These are phyloP conservation scores for Glyptemys insculpta DNA, from an alignment of 2,797 vertebrate species.

Conservation along the genomic window DNA sequence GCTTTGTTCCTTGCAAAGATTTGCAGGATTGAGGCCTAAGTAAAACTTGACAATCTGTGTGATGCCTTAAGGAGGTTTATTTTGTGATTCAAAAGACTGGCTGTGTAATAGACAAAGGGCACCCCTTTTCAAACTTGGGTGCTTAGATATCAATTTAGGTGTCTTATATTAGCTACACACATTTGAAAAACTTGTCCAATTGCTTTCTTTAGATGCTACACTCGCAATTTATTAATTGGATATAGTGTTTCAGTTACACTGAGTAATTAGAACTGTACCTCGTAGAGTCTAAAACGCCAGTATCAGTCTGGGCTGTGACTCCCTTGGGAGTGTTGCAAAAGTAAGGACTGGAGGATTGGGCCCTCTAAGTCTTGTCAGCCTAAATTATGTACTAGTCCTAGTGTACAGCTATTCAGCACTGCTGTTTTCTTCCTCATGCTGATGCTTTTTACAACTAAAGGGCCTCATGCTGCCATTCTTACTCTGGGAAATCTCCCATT, in stretches of 20 bases:
- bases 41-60: not conserved
- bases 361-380: not conserved
- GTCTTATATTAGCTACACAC: not conserved
- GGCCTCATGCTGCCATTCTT: not conserved
- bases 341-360: not conserved
- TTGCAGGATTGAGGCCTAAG: not conserved
- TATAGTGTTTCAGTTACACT: not conserved
- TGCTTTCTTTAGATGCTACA: not conserved
- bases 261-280: not conserved
- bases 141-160: not conserved
- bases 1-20: not conserved
- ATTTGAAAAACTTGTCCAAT: not conserved
- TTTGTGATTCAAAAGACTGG: fast-evolving
- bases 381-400: not conserved
- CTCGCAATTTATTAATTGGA: not conserved
- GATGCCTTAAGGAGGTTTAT: not conserved
- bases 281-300: not conserved
- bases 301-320: not conserved
- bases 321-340: not conserved
- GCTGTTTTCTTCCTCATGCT: not conserved
- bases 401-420: not conserved
- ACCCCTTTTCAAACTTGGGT: not conserved
- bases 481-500: not conserved
- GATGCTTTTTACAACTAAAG: not conserved
- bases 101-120: fast-evolving